phyloP scores from a whole-genome alignment of 2,113 vertebrate species.

The Thamnaconus septentrionalis region DNA sequence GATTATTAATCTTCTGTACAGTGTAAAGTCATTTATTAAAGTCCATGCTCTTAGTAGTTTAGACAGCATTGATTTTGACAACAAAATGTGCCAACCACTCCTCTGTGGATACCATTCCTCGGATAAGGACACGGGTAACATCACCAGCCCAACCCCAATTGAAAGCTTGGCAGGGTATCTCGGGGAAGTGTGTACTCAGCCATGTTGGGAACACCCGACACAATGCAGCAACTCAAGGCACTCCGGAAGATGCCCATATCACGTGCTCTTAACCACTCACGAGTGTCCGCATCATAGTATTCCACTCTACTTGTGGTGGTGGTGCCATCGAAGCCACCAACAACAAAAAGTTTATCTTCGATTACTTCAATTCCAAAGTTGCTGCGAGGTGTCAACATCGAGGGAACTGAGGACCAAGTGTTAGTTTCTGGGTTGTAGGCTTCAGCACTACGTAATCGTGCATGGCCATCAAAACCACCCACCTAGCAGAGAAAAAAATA shows the following conservation, averaged over 20 bases:
- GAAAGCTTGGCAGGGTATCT: no score
- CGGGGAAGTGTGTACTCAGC: background rate
- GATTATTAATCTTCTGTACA: no score
- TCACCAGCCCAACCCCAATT: no score
- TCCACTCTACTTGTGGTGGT: constrained; percentile 36
- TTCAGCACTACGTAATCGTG: constrained; percentile 61
- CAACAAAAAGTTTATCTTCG: constrained; percentile 51
- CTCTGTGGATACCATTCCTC: no score
- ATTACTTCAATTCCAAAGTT: constrained; percentile 87
- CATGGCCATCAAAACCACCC: constrained; percentile 83
- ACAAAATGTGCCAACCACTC: no score
- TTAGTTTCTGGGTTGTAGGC: constrained; percentile 66
- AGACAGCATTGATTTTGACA: no score
- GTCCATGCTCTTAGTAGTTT: no score
- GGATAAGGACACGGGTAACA: no score
- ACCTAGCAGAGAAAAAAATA: constrained; percentile 76
- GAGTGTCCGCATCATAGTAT: constrained; percentile 44
- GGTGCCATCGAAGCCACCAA: constrained; percentile 56
- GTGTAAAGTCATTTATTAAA: no score
- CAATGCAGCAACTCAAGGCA: constrained; percentile 84
- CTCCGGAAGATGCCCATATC: constrained; percentile 81
- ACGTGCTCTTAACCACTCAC: constrained; percentile 70
- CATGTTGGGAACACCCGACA: constrained; percentile 77
- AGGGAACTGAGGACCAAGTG: constrained; percentile 78
- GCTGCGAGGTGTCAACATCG: constrained; percentile 81